Evolutionary conservation across 2,888 invertebrate genomes (phyloP).

Genomic region (Fabriciana adippe): DNA sequence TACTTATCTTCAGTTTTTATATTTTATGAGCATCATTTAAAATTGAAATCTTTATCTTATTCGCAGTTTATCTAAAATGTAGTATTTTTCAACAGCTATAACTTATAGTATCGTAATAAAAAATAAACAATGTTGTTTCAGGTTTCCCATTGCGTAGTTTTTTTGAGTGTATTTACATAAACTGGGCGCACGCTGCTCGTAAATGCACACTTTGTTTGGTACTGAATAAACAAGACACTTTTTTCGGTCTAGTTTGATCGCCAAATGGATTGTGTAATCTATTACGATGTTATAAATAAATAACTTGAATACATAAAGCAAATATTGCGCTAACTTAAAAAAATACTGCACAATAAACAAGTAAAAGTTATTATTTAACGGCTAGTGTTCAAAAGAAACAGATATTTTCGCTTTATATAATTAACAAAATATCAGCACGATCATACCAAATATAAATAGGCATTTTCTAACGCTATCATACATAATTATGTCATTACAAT

Average conservation of each 20-base stretch:
- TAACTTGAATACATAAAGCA: slow-evolving; percentile 1
- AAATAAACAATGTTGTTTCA: slow-evolving; percentile 64
- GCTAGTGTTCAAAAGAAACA: background rate
- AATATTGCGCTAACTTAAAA: background rate
- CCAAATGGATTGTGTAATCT: slow-evolving; percentile 53
- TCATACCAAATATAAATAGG: too few species aligned
- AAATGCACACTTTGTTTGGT: slow-evolving; percentile 65
- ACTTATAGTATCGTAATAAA: slow-evolving; percentile 58
- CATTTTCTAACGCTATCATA: too few species aligned
- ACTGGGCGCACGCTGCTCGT: slow-evolving; percentile 54
- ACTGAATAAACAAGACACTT: slow-evolving; percentile 56
- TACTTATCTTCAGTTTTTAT: background rate
- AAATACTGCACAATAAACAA: background rate
- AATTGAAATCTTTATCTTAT: slow-evolving; percentile 5
- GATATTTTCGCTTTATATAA: too few species aligned
- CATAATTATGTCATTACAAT: too few species aligned
- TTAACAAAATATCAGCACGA: too few species aligned
- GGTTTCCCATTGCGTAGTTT: slow-evolving; percentile 62
- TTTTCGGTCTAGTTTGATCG: slow-evolving; percentile 51
- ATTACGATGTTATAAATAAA: slow-evolving; percentile 18
- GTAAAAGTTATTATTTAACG: background rate
- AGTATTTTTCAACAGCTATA: slow-evolving; percentile 43
- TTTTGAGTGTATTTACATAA: slow-evolving; percentile 70
- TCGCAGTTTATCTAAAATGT: slow-evolving; percentile 21
- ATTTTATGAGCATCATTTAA: background rate